phyloP scores from a whole-genome alignment of 53 echinoderm and acorn worm genomes.

The Paelopatides confundens region DNA sequence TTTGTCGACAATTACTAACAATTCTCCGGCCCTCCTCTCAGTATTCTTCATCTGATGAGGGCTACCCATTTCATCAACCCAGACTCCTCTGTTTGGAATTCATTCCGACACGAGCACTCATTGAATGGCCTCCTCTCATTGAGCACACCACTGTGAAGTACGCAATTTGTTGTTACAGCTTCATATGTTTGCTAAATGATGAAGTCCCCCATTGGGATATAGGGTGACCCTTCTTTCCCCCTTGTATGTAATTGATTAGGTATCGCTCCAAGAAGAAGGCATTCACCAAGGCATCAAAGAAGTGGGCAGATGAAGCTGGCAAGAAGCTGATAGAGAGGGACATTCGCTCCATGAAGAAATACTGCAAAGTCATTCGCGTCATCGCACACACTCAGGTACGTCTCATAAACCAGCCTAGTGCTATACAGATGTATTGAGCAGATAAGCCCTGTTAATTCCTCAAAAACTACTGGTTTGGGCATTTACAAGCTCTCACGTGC shows the following conservation, averaged over 20 bases:
- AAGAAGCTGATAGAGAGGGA: constrained; percentile 95
- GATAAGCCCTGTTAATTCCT: too few relatives aligned
- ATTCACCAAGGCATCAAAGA: constrained; percentile 99
- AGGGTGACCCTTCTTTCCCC: constrained; percentile 13
- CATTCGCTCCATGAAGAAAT: constrained; percentile 93
- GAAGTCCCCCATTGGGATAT: background rate
- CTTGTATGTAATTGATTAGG: constrained; percentile 64
- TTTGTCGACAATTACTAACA: background rate
- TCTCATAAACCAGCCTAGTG: background rate
- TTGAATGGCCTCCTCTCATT: constrained; percentile 17
- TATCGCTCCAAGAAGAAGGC: constrained; percentile 99
- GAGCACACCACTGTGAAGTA: constrained; percentile 14
- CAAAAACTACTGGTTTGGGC: too few relatives aligned
- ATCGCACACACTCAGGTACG: constrained; percentile 96
- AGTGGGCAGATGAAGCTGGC: constrained; percentile 99
- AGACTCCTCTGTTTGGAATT: background rate
- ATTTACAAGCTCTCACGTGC: too few relatives aligned
- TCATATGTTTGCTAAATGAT: background rate
- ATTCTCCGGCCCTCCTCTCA: constrained; percentile 65
- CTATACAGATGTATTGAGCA: too few relatives aligned
- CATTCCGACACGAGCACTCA: background rate
- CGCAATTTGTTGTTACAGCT: background rate
- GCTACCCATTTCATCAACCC: background rate
- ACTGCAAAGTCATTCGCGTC: constrained; percentile 98
- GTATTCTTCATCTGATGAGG: constrained; percentile 62